Percentiles rank a stretch among this genome's conserved stretches.
These are phyloP conservation scores for Pelodytes ibericus DNA, from an alignment of 2,797 vertebrate species.

Conservation along the genomic window DNA sequence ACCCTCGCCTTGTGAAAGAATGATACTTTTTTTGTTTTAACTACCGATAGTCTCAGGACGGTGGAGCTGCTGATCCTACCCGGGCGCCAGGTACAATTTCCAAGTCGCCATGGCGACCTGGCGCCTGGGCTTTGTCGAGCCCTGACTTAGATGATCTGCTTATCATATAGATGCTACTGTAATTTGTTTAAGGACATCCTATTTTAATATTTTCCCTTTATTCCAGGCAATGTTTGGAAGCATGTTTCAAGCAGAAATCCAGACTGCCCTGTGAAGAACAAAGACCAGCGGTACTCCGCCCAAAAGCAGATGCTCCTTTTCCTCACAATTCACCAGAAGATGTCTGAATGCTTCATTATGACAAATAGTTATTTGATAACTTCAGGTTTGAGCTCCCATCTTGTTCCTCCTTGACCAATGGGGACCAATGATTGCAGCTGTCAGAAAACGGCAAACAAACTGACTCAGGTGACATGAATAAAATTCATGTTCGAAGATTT, in stretches of 20 bases:
- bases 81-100: too few relatives aligned
- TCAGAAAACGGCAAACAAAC: conserved; percentile 33
- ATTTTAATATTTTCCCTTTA: conserved; percentile 26
- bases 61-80: too few relatives aligned
- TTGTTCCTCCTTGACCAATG: neutral
- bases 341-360: conserved; percentile 15
- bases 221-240: conserved; percentile 78
- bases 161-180: too few relatives aligned
- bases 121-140: too few relatives aligned
- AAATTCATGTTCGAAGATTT: conserved; percentile 17
- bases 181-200: too few relatives aligned
- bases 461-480: conserved; percentile 34
- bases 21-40: too few relatives aligned
- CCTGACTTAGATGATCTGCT: too few relatives aligned
- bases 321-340: conserved; percentile 13
- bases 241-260: conserved; percentile 75
- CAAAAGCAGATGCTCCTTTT: neutral
- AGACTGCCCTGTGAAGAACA: conserved; percentile 73
- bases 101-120: too few relatives aligned
- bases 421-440: conserved; percentile 20
- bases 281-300: conserved; percentile 27
- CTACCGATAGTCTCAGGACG: too few relatives aligned
- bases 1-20: too few relatives aligned
- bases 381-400: conserved; percentile 2
- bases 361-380: conserved; percentile 10